Percentiles rank a stretch among this genome's conserved stretches.
Evolutionary conservation across 2,888 invertebrate genomes (phyloP).

Genomic region (Cancer borealis): DNA sequence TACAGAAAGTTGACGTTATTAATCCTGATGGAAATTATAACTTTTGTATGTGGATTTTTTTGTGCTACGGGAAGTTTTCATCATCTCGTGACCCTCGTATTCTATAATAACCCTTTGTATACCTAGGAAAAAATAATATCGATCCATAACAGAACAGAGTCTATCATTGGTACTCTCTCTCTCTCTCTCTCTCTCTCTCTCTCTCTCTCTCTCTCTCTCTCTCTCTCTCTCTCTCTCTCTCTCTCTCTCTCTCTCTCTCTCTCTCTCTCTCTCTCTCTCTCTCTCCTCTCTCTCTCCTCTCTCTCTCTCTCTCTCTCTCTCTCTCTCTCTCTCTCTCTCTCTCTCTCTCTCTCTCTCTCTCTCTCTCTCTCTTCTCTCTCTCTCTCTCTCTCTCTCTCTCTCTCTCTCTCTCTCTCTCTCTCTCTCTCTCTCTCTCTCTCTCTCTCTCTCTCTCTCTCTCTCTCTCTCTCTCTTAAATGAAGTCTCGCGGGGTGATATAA

Average conservation of each 20-base stretch:
- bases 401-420: conserved; percentile 44
- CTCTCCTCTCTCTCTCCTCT: background rate
- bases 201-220: background rate
- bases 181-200: background rate
- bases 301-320: background rate
- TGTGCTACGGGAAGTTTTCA: background rate
- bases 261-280: background rate
- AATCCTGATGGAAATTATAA: background rate
- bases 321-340: too few relatives aligned
- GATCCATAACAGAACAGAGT: background rate
- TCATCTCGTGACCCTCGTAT: background rate
- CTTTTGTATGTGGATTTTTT: background rate
- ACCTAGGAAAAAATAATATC: background rate
- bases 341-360: background rate
- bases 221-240: background rate
- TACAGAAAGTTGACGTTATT: background rate
- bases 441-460: conserved; percentile 35
- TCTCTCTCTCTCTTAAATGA: background rate
- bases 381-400: conserved; percentile 31
- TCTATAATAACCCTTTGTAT: background rate
- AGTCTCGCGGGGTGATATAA: background rate
- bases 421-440: background rate
- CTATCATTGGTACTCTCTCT: too few relatives aligned
- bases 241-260: background rate
- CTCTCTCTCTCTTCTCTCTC: conserved; percentile 20